Base-by-base conservation (phyloP, 2,113 vertebrate genomes). In the Alectura lathami region DNA sequence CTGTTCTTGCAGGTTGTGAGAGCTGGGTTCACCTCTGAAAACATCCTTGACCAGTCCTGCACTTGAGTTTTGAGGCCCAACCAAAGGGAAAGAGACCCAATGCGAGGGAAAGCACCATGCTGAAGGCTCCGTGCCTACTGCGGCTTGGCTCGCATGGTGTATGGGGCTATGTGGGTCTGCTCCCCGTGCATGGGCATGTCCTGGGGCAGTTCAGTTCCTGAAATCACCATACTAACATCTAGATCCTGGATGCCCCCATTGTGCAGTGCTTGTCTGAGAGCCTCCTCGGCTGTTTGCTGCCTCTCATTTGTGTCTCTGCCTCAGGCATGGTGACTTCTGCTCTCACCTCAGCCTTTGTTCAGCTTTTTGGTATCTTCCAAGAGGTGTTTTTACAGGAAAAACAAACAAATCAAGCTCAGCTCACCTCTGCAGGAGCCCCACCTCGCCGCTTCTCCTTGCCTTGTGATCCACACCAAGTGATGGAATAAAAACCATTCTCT, bases 341-440 rank as follows among this genome's bases (percentile, higher is more conserved):
- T 92, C 87, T 45, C 78, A 34, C 27, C 8, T 13, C 54, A 86
- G 34, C 11, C 45, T 81, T 2, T 0, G n/a, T 84, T 50, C 81
- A 66, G 13, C 27, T 59, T 42, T 47, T 16, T 5, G 23, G 6
- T 59, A 79, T 43, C 47, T 63, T 68, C 0, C 0, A 50, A 83
- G 51, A 63, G 17, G 4, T 0, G 0, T 38, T 26, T 4, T 8
- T 23, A 20, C 4, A 23, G 18, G n/a, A 77, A 85, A 91, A 43
- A 38, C 1, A 8, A 63, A 11, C 18, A 83, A 77, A 74, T 29
- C 47, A 70, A 11, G 5, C 17, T 84, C 36, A 16, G 32, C 45
- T 88, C 50, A 77, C 14, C 32, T 68, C 30, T 8, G 0, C 34
- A 53, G 23, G 68, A 81, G 68, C 20, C 63, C 76, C 60, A 68